Evolutionary conservation across 2,888 invertebrate species (phyloP).

Genomic region (Lissonota sp.): DNA sequence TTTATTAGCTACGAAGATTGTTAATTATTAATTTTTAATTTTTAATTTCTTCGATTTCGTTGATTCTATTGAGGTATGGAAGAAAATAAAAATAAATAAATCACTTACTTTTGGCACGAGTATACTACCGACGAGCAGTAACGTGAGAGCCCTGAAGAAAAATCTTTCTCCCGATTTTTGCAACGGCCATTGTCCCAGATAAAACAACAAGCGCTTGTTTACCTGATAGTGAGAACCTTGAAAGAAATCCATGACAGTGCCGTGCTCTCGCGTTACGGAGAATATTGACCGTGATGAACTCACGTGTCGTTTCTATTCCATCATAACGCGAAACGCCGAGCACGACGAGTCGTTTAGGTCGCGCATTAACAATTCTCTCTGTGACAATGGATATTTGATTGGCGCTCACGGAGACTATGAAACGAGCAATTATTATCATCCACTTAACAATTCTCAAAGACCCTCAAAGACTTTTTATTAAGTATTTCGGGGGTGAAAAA

Average conservation of each 20-base stretch:
- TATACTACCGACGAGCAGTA: slow-evolving; percentile 49
- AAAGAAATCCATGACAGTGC: slow-evolving; percentile 62
- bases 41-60: background rate
- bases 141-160: slow-evolving; percentile 23
- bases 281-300: no score
- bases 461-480: no score
- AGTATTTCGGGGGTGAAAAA: no score
- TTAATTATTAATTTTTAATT: background rate
- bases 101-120: slow-evolving; percentile 45
- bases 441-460: no score
- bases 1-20: slow-evolving; percentile 51
- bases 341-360: no score
- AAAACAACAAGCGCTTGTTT: slow-evolving; percentile 43
- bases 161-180: slow-evolving; percentile 39
- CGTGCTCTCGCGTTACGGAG: no score
- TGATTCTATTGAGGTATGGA: background rate
- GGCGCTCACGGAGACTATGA: no score
- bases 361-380: slow-evolving; percentile 41
- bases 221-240: slow-evolving; percentile 38
- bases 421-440: no score
- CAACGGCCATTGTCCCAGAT: slow-evolving; percentile 56
- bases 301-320: no score
- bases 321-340: no score
- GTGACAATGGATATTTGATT: no score
- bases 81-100: no score